A percentile compares a stretch with the other conserved stretches of the same genome.
Evolutionary conservation across 2,888 invertebrate species (phyloP).

Genomic region (Steinernema carpocapsae): DNA sequence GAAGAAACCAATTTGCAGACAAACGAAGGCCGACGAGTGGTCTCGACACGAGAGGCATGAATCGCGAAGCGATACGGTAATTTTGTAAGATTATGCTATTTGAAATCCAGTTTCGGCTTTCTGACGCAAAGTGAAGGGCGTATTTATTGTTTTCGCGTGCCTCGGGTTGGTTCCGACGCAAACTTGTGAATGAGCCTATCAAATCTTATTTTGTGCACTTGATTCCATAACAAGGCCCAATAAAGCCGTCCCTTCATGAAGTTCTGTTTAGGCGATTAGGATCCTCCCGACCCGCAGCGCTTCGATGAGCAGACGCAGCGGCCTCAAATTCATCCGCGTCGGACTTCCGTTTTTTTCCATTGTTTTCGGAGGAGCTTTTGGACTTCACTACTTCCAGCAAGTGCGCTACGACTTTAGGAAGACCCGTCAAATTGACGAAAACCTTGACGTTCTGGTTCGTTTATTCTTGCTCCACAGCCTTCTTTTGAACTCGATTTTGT

Average conservation of each 20-base stretch:
- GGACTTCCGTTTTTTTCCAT: constrained; percentile 64
- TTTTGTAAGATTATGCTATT: too few relatives aligned
- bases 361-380: constrained; percentile 61
- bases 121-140: too few relatives aligned
- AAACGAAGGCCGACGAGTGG: too few relatives aligned
- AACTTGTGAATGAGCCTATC: too few relatives aligned
- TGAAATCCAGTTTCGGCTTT: too few relatives aligned
- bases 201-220: too few relatives aligned
- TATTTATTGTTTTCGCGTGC: too few relatives aligned
- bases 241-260: neutral
- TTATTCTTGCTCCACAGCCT: neutral
- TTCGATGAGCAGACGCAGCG: constrained; percentile 33
- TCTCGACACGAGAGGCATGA: too few relatives aligned
- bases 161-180: too few relatives aligned
- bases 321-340: constrained; percentile 53
- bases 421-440: constrained; percentile 55
- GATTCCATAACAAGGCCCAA: too few relatives aligned
- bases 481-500: constrained; percentile 20
- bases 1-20: too few relatives aligned
- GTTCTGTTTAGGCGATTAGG: neutral
- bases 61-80: too few relatives aligned
- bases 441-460: constrained; percentile 54
- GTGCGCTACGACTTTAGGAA: constrained; percentile 62
- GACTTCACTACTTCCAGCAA: constrained; percentile 64
- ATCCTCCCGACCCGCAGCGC: neutral